Evolutionary conservation across 1,140 invertebrate species (phyloP), one percentile per base, ranked within the genome.

Genomic region (Potamilus streckersoni): DNA sequence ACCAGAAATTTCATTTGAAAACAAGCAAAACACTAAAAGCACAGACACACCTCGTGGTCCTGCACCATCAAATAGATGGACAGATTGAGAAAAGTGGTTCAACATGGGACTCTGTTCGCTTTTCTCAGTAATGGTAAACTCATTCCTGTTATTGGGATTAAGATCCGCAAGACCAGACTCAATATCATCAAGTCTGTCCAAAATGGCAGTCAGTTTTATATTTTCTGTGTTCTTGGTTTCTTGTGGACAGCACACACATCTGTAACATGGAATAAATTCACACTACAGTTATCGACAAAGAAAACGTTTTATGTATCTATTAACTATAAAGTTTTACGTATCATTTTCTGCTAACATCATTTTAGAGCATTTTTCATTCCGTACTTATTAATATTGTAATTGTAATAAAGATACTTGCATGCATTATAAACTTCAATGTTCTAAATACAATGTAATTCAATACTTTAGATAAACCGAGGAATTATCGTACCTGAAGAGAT

Each of bases 151-250:
- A 56, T 56, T 69, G 1, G 49, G 56, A 15, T 60, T 38, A 12
- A 38, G 49, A 38, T 79, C 69, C 17, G 63, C 66, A 14, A 71
- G 23, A 55, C 58, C 55, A 27, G 71, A 49, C 67, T 74, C 66
- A 8, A 82, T n/a, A 16, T 80, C 71, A 58, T 82, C 69, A 16
- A 82, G 61, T 15, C 73, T 72, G n/a, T 82, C 79, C 38, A 75
- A 66, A 11, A 82, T 71, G 58, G 69, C 78, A 12, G 60, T 71
- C 11, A 82, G 74, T 56, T 75, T 73, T n/a, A 68, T 71, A 20
- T 73, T 68, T 16, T 61, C 66, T 2, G 60, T 59, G 23, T 78
- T 75, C 61, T 64, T 74, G 8, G 70, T 70, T 56, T 78, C 74
- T 55, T 60, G 73, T 0, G 76, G 79, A 56, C 73, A 78, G 49